These are phyloP conservation scores for Peromyscus polionotus DNA, from an alignment of 2,113 vertebrate genomes.

Conservation along the genomic window DNA sequence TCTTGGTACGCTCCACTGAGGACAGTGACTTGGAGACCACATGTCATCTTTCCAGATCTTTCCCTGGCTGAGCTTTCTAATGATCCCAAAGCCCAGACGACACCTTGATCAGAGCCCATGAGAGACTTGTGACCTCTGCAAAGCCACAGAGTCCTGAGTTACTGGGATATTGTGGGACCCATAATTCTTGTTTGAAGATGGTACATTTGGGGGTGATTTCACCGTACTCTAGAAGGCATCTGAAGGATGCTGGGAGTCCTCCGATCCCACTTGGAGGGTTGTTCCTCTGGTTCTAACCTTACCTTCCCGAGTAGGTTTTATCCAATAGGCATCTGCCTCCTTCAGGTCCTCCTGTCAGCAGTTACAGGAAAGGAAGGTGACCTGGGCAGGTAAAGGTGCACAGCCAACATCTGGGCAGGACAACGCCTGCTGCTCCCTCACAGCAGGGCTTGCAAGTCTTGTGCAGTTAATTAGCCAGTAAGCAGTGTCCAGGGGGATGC, in stretches of 20 bases:
- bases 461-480: not conserved
- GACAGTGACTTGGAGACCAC: no score
- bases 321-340: not conserved
- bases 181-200: not conserved
- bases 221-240: not conserved
- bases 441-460: not conserved
- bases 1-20: rapidly evolving
- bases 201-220: not conserved
- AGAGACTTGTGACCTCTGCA: not conserved
- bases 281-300: not conserved
- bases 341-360: not conserved
- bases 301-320: not conserved
- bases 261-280: not conserved
- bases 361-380: not conserved
- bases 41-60: not conserved
- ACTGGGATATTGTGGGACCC: not conserved
- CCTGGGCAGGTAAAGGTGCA: rapidly evolving
- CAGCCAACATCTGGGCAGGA: not conserved
- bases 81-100: not conserved
- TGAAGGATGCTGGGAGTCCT: not conserved
- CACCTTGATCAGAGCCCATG: not conserved
- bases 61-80: not conserved
- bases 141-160: not conserved
- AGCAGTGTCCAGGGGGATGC: not conserved
- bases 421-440: not conserved